phyloP scores from a whole-genome alignment of 2,113 vertebrate genomes.

The Struthio camelus region DNA sequence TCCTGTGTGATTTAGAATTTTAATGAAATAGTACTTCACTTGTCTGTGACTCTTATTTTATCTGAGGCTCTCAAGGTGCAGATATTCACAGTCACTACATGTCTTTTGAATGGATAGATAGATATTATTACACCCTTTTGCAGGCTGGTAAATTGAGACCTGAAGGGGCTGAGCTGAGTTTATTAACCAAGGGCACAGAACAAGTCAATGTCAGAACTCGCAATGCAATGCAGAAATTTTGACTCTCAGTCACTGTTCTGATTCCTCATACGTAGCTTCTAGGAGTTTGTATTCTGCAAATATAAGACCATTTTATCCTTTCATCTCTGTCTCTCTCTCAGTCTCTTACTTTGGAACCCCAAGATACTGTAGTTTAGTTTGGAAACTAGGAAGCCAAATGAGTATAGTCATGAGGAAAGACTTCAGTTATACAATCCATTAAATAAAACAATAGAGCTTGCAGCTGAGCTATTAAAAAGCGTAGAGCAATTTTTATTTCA shows the following conservation, averaged over 20 bases:
- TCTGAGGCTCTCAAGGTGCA: not conserved
- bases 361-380: conserved; percentile 79
- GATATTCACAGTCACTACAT: not conserved
- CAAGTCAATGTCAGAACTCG: not conserved
- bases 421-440: conserved; percentile 88
- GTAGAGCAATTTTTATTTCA: conserved; percentile 89
- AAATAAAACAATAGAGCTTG: conserved; percentile 87
- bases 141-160: not conserved
- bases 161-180: not conserved
- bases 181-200: not conserved
- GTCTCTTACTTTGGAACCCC: conserved; percentile 67
- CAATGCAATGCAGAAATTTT: not conserved
- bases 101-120: not conserved
- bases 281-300: conserved; percentile 25
- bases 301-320: conserved; percentile 47
- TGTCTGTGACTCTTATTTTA: not conserved
- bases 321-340: conserved; percentile 3
- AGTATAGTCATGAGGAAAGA: conserved; percentile 85
- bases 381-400: conserved; percentile 82
- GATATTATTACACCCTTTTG: not conserved
- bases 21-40: not conserved
- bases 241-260: not conserved
- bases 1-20: not conserved
- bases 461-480: conserved; percentile 90
- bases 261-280: not conserved